Conservation (phyloP, 2,113 vertebrate genomes). For the Zosterops borbonicus region DNA sequence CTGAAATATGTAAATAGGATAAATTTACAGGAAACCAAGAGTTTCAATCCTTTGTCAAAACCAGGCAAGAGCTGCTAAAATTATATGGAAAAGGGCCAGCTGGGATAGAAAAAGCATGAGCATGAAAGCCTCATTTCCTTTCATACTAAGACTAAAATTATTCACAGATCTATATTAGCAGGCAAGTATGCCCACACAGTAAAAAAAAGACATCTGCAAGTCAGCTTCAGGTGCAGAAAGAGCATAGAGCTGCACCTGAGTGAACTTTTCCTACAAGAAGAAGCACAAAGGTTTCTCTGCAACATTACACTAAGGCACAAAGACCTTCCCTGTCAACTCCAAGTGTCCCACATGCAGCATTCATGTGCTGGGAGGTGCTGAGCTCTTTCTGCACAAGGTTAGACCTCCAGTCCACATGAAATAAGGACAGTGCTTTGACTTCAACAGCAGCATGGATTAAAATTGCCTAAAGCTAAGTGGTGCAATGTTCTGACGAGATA, state of each 20-base stretch:
- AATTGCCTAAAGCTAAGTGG: not conserved
- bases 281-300: not conserved
- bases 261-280: not conserved
- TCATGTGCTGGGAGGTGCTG: not conserved
- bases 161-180: not conserved
- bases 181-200: not conserved
- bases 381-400: not conserved
- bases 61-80: conserved; percentile 1
- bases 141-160: not conserved
- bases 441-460: not conserved
- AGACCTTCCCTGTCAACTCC: not conserved
- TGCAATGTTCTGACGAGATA: not conserved
- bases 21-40: not conserved
- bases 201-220: not conserved
- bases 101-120: not conserved
- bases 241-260: not conserved
- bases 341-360: fast-evolving
- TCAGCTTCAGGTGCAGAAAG: not conserved
- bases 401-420: not conserved
- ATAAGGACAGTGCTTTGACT: not conserved
- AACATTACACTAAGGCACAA: not conserved
- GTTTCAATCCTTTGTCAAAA: not conserved
- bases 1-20: not conserved
- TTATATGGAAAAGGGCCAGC: not conserved
- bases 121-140: not conserved